Percentiles rank a stretch among this genome's conserved stretches.
Evolutionary conservation across 1,140 invertebrate species (phyloP).

Genomic region (Micrasema minimum): DNA sequence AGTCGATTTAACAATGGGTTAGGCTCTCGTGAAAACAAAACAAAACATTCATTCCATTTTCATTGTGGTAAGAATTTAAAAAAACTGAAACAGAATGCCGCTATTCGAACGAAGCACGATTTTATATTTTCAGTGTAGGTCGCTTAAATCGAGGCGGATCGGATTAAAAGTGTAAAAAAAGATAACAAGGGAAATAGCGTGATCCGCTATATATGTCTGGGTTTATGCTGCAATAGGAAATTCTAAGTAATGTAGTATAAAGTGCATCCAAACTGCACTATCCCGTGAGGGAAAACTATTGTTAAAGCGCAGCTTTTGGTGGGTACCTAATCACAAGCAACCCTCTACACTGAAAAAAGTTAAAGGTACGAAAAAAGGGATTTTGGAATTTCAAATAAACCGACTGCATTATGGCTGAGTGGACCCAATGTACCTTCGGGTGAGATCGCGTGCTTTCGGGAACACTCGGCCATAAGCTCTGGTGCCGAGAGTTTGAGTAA

Average conservation of each 20-base stretch:
- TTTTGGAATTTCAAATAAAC: no score
- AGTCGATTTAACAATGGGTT: constrained; percentile 4
- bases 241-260: constrained; percentile 5
- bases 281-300: not conserved
- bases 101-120: constrained; percentile 22
- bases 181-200: constrained; percentile 45
- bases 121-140: constrained; percentile 19
- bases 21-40: not conserved
- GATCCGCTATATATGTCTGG: constrained; percentile 10
- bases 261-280: constrained; percentile 6
- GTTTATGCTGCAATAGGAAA: not conserved
- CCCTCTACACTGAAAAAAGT: no score
- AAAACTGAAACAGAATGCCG: constrained; percentile 11
- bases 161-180: constrained; percentile 27
- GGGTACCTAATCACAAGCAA: no score
- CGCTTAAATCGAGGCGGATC: constrained; percentile 37
- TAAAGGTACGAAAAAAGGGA: no score
- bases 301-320: no score
- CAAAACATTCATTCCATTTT: not conserved
- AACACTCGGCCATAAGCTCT: no score
- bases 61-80: constrained; percentile 9
- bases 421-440: no score
- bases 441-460: no score
- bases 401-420: no score
- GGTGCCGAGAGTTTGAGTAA: no score